Evolutionary conservation across 23 tunicate species (phyloP), one percentile per base, ranked within the genome.

Genomic region (Pegea sp.): DNA sequence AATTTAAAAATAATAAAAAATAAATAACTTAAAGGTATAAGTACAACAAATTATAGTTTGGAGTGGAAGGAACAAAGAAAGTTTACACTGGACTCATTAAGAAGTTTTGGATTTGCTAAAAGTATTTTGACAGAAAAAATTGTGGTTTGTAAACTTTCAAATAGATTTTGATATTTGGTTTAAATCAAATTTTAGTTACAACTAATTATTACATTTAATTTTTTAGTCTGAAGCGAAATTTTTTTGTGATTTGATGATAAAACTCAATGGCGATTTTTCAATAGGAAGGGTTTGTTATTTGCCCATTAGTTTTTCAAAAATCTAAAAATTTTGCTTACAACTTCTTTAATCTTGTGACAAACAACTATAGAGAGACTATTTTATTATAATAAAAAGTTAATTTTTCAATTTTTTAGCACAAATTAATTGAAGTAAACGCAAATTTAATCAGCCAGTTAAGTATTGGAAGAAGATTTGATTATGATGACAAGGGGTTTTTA

Each of bases 41-140:
- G 42, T n/a, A 31, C 29, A 26, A 56, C 61, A 2, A 27, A 56
- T 24, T 56, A 13, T 16, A 56, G 61, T 29, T 27, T 22, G 2
- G 61, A 28, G 28, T 56, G 61, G 61, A 56, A 56, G 21, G 61
- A 56, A 4, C 61, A 56, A 56, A 56, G 61, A 56, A 30, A 30
- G 43, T 56, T 56, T 56, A 42, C 21, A 26, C 61, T 56, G 2
- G 31, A 25, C 30, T 56, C 61, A 5, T n/a, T 56, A 13, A 30
- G 43, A 2, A 56, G 31, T 4, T 56, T 30, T 56, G 61, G 61
- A 2, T 56, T 56, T 56, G 61, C 27, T 4, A 56, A 56, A 56
- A 29, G 33, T 56, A 8, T 26, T 22, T 7, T 56, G 8, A 26
- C 23, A 4, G 61, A 31, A 28, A 30, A 27, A 5, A 31, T 31